A percentile compares a stretch with the other conserved stretches of the same genome.
Conservation (phyloP, 2,888 invertebrate genomes). For the Gasteruption jaculator region DNA sequence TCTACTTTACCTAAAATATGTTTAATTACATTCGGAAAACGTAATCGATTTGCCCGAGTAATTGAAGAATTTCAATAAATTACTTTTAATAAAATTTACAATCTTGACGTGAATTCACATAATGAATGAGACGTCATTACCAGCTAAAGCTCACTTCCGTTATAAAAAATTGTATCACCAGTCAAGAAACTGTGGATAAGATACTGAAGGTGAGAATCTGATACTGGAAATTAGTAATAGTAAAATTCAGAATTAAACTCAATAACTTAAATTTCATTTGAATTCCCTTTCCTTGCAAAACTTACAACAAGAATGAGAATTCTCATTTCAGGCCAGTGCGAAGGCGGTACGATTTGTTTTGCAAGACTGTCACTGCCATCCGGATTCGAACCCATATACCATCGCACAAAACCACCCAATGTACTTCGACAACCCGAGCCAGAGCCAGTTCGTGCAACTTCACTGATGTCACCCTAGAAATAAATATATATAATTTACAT, state of each 20-base stretch:
- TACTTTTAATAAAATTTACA: background rate
- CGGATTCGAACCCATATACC: conserved; percentile 68
- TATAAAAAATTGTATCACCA: no score
- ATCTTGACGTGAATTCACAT: no score
- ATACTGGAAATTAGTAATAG: no score
- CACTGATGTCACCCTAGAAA: conserved; percentile 64
- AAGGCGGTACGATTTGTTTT: conserved; percentile 65
- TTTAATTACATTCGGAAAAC: background rate
- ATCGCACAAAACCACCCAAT: conserved; percentile 91
- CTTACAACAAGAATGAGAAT: conserved; percentile 83
- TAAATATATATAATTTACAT: conserved; percentile 3
- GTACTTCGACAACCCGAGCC: conserved; percentile 97
- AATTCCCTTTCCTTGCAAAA: no score
- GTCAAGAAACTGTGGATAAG: no score
- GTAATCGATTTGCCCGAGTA: no score
- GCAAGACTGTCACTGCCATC: conserved; percentile 76
- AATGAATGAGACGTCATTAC: no score
- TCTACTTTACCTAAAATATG: no score
- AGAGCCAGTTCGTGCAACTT: conserved; percentile 80
- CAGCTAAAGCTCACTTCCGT: no score
- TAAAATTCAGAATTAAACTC: background rate
- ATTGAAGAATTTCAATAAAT: conserved; percentile 2
- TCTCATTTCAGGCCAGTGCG: conserved; percentile 88
- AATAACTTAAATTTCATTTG: background rate
- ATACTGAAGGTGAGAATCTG: no score